phyloP scores from a whole-genome alignment of 2,888 invertebrate species.

The Slavum lentiscoides region DNA sequence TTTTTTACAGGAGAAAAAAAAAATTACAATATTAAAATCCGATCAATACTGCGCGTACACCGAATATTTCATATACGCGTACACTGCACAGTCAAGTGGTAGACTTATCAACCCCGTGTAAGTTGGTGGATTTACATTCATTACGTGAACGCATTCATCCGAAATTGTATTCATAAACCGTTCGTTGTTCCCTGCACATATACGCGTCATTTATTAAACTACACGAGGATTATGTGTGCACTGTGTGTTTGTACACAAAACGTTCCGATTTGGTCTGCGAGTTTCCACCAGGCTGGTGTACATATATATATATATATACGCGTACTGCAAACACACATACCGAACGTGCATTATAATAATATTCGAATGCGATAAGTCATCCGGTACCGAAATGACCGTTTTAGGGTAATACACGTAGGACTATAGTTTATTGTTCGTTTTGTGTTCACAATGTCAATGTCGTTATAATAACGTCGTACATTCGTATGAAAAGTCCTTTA shows the following conservation, averaged over 20 bases:
- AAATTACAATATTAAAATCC: no score
- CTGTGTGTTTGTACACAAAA: background rate
- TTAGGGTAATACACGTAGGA: background rate
- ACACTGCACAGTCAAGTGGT: background rate
- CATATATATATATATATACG: no score
- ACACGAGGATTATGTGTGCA: no score
- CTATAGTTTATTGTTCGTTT: background rate
- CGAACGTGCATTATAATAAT: background rate
- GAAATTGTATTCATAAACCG: background rate
- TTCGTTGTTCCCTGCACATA: background rate
- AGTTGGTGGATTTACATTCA: conserved; percentile 1
- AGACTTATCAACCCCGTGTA: background rate
- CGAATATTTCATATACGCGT: no score
- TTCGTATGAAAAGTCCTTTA: no score
- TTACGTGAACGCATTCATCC: background rate
- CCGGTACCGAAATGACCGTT: conserved; percentile 9
- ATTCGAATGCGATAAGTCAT: background rate
- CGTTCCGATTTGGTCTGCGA: background rate
- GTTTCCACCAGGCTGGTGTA: background rate
- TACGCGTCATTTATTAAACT: background rate
- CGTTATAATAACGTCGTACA: no score
- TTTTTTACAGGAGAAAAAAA: no score
- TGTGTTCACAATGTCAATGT: background rate
- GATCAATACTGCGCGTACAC: no score
- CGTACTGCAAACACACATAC: background rate